Conservation (phyloP, 1,140 invertebrate species). For the Semibalanus balanoides region DNA sequence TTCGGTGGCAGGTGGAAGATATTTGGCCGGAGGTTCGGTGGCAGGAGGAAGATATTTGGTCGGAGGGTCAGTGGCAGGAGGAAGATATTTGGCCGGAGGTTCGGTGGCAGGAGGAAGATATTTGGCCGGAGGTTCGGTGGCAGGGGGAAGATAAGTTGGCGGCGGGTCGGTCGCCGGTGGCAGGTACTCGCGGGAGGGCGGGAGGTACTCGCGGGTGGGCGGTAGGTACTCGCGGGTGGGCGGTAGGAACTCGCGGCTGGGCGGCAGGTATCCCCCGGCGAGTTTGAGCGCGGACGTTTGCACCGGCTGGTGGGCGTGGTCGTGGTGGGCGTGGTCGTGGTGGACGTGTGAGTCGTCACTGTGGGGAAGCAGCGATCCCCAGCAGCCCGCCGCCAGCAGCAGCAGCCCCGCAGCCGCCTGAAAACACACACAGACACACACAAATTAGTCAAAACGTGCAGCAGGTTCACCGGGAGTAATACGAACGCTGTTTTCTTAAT, state of each 20-base stretch:
- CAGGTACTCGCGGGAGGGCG: not conserved
- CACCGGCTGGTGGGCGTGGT: not conserved
- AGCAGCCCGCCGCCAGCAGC: not conserved
- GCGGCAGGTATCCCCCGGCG: not conserved
- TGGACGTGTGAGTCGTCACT: too few species aligned
- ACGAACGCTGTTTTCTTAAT: too few species aligned
- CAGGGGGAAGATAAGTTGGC: too few species aligned
- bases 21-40: not conserved
- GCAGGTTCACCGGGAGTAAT: too few species aligned
- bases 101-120: not conserved
- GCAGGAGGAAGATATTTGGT: not conserved
- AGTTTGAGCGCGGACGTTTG: not conserved
- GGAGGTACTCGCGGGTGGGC: too few species aligned
- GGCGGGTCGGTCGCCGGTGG: not conserved
- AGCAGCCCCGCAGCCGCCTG: not conserved
- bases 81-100: not conserved
- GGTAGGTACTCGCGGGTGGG: too few species aligned
- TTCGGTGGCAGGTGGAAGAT: not conserved
- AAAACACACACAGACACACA: not conserved
- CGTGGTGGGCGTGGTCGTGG: not conserved
- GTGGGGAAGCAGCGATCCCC: not conserved
- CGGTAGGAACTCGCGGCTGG: not conserved
- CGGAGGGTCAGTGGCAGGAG: not conserved
- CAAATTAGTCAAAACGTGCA: too few species aligned
- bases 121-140: not conserved